Conservation (phyloP, 2,888 invertebrate species). For the Tenthredo livida region DNA sequence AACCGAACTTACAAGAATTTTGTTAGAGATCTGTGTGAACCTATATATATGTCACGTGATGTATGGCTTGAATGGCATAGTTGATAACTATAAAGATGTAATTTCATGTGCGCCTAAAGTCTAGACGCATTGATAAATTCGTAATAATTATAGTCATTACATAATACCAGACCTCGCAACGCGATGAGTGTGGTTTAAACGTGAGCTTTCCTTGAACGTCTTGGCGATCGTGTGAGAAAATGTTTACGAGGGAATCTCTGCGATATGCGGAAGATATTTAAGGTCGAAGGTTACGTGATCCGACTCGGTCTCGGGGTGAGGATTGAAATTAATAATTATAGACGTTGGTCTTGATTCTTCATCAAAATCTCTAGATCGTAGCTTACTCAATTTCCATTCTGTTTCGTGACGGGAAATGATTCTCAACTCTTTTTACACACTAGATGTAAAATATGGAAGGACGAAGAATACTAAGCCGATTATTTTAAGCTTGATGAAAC, state of each 20-base stretch:
- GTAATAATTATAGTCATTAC: constrained; percentile 29
- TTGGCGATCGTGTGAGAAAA: constrained; percentile 38
- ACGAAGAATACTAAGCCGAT: background rate
- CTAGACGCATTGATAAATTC: constrained; percentile 33
- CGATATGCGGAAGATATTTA: constrained; percentile 29
- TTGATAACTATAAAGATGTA: background rate
- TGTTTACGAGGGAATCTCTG: background rate
- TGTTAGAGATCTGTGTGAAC: background rate
- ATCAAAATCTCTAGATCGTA: background rate
- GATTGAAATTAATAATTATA: constrained; percentile 28
- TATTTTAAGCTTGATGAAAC: background rate
- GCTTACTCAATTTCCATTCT: background rate
- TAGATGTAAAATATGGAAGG: background rate
- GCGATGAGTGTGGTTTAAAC: background rate
- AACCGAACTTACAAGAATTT: background rate
- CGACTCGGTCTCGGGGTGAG: background rate
- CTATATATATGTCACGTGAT: background rate
- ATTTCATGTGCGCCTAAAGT: constrained; percentile 4
- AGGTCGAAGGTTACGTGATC: constrained; percentile 24
- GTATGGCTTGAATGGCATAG: background rate
- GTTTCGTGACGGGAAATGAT: background rate
- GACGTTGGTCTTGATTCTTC: background rate
- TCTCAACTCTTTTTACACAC: background rate
- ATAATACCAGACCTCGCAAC: background rate
- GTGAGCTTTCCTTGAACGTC: background rate